Evolutionary conservation across 1,140 invertebrate genomes (phyloP), one percentile per base, ranked within the genome.

Genomic region (Brachionus manjavacas): DNA sequence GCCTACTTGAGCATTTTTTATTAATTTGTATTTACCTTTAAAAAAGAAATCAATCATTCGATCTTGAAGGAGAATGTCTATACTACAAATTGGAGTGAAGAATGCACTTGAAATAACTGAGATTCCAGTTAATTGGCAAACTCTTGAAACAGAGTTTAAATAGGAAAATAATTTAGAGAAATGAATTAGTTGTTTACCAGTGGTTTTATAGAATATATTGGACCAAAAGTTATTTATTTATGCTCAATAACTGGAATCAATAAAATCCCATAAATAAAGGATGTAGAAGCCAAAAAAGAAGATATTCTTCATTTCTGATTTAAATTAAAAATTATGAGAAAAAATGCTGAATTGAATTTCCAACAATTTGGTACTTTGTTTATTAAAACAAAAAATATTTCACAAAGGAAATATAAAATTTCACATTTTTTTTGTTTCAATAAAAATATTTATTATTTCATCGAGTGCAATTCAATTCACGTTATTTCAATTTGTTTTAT

Each of bases 1-100:
- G 68, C 20, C 31, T 23, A 72, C 68, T 72, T 72, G 68, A 72
- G 39, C 68, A 72, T 72, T 72, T 72, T 72, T 39, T 72, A 72
- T 9, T 39, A 20, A 72, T 72, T 39, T 72, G 1, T 72, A 39
- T 72, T 72, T 72, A 72, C 68, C 68, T 72, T 16, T 39, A 72
- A 39, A 31, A 72, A 39, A 41, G 68, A 72, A 72, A 72, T 72
- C 68, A 72, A 72, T 72, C 68, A 72, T 72, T 72, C 35, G 68
- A 72, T 39, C 52, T 60, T 72, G 16, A 20, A 39, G 35, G 35
- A 41, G 35, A 72, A 72, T 72, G 68, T 72, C 68, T 72, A 41
- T 14, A 41, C 41, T 41, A 16, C 3, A 72, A 41, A 41, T 20
- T 41, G n/a, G 39, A 60, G 6, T 60, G 52, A 72, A 72, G 68